Evolutionary conservation across 1,140 invertebrate species (phyloP).

Genomic region (Coelopa frigida): DNA sequence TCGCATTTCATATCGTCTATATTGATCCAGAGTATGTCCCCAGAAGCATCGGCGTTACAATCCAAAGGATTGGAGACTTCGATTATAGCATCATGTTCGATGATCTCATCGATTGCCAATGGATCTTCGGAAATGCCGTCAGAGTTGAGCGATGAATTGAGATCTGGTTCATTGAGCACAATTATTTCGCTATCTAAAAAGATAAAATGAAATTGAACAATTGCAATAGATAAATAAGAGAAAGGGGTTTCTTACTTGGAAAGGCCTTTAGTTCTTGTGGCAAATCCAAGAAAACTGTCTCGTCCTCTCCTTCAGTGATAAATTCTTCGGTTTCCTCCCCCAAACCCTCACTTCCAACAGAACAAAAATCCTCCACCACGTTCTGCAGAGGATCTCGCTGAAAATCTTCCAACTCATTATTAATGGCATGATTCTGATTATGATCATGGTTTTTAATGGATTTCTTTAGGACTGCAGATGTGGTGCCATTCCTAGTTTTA

Average conservation of each 20-base stretch:
- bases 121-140: slow-evolving; percentile 37
- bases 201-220: slow-evolving; percentile 16
- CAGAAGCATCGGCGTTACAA: slow-evolving; percentile 22
- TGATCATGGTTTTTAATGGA: slow-evolving; percentile 20
- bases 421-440: slow-evolving; percentile 9
- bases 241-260: slow-evolving; percentile 12
- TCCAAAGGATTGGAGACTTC: slow-evolving; percentile 1
- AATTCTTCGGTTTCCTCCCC: slow-evolving; percentile 1
- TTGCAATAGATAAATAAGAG: no score
- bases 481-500: slow-evolving; percentile 2
- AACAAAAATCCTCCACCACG: slow-evolving; percentile 1
- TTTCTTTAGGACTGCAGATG: slow-evolving; percentile 2
- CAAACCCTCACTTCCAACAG: background rate
- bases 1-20: slow-evolving; percentile 5
- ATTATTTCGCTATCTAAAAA: slow-evolving; percentile 37
- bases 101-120: slow-evolving; percentile 31
- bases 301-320: slow-evolving; percentile 11
- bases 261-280: slow-evolving; percentile 1
- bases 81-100: slow-evolving; percentile 6
- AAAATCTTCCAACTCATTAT: slow-evolving; percentile 24
- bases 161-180: slow-evolving; percentile 27
- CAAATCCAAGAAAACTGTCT: slow-evolving; percentile 12
- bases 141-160: slow-evolving; percentile 30
- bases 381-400: slow-evolving; percentile 10
- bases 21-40: slow-evolving; percentile 4